A percentile compares a stretch with the other conserved stretches of the same genome.
Conservation (phyloP, 2,797 vertebrate species). For the Gadopsis bispinosus region DNA sequence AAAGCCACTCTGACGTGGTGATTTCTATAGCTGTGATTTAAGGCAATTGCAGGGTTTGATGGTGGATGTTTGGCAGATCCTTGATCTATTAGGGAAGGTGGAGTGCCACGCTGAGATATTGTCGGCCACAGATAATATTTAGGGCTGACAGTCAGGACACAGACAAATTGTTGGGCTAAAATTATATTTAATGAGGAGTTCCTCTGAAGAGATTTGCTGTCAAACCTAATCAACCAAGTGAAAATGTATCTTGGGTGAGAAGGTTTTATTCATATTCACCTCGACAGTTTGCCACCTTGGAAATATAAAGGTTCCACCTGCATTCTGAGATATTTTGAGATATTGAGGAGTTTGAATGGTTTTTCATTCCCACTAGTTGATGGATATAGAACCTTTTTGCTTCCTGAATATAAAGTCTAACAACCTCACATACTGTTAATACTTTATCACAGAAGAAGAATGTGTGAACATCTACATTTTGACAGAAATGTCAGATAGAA, state of each 20-base stretch:
- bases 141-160: constrained; percentile 15
- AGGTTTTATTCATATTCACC: constrained; percentile 9
- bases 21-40: constrained; percentile 76
- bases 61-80: constrained; percentile 65
- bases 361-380: no score
- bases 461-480: no score
- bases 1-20: constrained; percentile 60
- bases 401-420: no score
- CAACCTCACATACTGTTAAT: no score
- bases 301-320: no score
- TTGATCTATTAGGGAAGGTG: constrained; percentile 60
- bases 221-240: constrained; percentile 2
- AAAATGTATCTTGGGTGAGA: not conserved
- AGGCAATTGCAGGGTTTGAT: constrained; percentile 80
- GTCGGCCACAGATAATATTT: constrained; percentile 38
- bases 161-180: constrained; percentile 34
- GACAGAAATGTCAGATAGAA: no score
- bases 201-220: constrained; percentile 37
- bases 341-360: no score
- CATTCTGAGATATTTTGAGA: no score
- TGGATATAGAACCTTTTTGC: no score
- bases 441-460: no score
- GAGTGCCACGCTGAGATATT: constrained; percentile 64
- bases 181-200: constrained; percentile 48
- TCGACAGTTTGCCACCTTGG: not conserved